These are phyloP conservation scores for Linepithema humile DNA, from an alignment of 1,140 invertebrate species.

Conservation along the genomic window DNA sequence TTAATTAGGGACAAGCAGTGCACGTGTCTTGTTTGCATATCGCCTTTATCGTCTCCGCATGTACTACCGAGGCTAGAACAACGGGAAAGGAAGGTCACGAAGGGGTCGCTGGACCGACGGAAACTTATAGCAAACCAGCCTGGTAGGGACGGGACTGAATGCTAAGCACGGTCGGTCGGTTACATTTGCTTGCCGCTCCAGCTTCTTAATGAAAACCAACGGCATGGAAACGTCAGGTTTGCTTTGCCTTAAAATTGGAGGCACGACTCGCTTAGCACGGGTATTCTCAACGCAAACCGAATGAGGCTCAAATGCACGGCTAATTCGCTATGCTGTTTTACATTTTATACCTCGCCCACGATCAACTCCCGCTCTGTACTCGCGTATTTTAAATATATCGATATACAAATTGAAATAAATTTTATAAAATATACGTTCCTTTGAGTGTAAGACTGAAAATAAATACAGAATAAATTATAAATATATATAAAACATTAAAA, in stretches of 20 bases:
- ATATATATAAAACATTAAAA: too few relatives aligned
- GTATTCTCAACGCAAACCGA: constrained; percentile 48
- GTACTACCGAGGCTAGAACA: constrained; percentile 14
- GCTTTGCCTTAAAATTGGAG: constrained; percentile 71
- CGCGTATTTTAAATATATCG: background rate
- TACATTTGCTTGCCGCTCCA: constrained; percentile 66
- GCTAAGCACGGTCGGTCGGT: constrained; percentile 71
- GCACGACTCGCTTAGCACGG: constrained; percentile 57
- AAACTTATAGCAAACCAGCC: constrained; percentile 57
- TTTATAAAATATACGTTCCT: background rate
- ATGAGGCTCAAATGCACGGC: constrained; percentile 50
- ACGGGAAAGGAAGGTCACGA: constrained; percentile 45
- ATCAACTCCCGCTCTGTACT: constrained; percentile 16
- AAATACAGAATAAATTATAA: background rate
- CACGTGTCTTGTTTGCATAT: constrained; percentile 52
- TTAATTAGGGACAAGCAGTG: constrained; percentile 38
- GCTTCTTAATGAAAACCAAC: constrained; percentile 73
- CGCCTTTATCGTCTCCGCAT: constrained; percentile 48
- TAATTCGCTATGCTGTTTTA: constrained; percentile 57
- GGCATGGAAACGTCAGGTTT: constrained; percentile 71
- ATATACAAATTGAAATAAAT: background rate
- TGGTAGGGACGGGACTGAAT: constrained; percentile 58
- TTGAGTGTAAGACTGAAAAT: background rate
- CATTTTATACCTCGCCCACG: constrained; percentile 20
- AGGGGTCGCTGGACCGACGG: constrained; percentile 51